A percentile compares a stretch with the other conserved stretches of the same genome.
These are phyloP conservation scores for Drosophila nigromelanica DNA, from an alignment of 1,140 invertebrate species.

Conservation along the genomic window DNA sequence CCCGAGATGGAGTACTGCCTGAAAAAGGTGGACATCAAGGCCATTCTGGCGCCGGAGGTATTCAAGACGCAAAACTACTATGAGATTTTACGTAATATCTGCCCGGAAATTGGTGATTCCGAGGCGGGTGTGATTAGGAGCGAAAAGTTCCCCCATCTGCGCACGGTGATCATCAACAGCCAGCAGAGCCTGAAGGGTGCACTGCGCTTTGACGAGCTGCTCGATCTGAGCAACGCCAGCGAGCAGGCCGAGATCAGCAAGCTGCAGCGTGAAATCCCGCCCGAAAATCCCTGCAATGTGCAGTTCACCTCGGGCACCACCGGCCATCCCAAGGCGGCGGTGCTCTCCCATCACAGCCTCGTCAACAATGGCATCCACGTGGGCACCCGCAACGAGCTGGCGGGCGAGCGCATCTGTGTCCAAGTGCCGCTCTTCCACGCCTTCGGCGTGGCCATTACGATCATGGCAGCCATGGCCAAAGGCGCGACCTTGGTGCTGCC, in stretches of 20 bases:
- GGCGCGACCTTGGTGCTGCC: conserved; percentile 90
- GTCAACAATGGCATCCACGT: conserved; percentile 93
- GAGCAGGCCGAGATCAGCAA: conserved; percentile 53
- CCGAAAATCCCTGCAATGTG: conserved; percentile 90
- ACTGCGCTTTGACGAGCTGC: conserved; percentile 86
- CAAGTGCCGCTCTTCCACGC: conserved; percentile 97
- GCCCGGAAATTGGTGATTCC: conserved; percentile 84
- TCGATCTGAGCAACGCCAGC: conserved; percentile 76
- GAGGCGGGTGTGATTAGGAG: conserved; percentile 64
- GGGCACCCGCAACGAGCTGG: conserved; percentile 85
- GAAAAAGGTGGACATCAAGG: conserved; percentile 90
- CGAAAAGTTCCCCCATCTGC: conserved; percentile 84
- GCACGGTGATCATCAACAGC: conserved; percentile 85
- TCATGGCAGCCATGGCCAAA: conserved; percentile 86
- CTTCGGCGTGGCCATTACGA: conserved; percentile 90
- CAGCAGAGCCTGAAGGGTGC: conserved; percentile 86
- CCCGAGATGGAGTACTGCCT: conserved; percentile 92
- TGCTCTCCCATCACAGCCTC: conserved; percentile 92
- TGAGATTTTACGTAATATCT: conserved; percentile 86
- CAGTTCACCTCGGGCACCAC: conserved; percentile 94
- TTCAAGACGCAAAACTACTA: conserved; percentile 91
- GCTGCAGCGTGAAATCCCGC: conserved; percentile 77
- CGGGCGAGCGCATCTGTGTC: conserved; percentile 86
- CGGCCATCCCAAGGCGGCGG: conserved; percentile 92
- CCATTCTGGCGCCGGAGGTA: conserved; percentile 88